Conservation (phyloP, 1,140 invertebrate species). For the Plodia interpunctella region DNA sequence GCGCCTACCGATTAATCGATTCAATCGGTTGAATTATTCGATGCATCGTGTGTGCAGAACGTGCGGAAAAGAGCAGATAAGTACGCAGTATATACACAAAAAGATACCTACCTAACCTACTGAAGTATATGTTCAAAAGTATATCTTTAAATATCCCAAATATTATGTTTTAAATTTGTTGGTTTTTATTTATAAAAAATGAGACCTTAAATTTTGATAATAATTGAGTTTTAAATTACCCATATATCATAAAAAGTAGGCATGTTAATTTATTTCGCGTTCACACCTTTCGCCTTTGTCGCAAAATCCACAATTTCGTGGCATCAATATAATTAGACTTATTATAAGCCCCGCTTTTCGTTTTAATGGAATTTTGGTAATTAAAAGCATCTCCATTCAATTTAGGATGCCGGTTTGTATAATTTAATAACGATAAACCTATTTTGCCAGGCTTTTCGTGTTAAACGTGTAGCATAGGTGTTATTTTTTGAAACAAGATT, state of each 20-base stretch:
- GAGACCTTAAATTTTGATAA: too few relatives aligned
- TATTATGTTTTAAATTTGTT: too few relatives aligned
- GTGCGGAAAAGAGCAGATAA: not conserved
- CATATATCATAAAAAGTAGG: too few relatives aligned
- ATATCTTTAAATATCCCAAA: too few relatives aligned
- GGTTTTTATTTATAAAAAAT: too few relatives aligned
- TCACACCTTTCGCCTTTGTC: not conserved
- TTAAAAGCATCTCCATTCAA: slow-evolving; percentile 1
- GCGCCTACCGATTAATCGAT: slow-evolving; percentile 44
- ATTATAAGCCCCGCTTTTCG: not conserved
- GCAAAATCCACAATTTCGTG: not conserved
- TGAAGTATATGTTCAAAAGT: too few relatives aligned
- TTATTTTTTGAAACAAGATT: not conserved
- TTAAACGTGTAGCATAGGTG: not conserved
- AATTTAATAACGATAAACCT: not conserved
- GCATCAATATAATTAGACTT: slow-evolving; percentile 6
- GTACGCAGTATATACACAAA: not conserved
- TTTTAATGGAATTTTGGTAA: slow-evolving; percentile 4
- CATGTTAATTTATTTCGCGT: not conserved
- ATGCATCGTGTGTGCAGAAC: slow-evolving; percentile 26
- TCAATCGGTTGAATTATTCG: slow-evolving; percentile 51
- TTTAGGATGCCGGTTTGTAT: not conserved
- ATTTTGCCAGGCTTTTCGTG: not conserved
- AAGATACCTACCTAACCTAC: too few relatives aligned
- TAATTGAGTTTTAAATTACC: too few relatives aligned